These are phyloP conservation scores for Porites rus DNA, from an alignment of 92 coral and sea anemone genomes.

Conservation along the genomic window DNA sequence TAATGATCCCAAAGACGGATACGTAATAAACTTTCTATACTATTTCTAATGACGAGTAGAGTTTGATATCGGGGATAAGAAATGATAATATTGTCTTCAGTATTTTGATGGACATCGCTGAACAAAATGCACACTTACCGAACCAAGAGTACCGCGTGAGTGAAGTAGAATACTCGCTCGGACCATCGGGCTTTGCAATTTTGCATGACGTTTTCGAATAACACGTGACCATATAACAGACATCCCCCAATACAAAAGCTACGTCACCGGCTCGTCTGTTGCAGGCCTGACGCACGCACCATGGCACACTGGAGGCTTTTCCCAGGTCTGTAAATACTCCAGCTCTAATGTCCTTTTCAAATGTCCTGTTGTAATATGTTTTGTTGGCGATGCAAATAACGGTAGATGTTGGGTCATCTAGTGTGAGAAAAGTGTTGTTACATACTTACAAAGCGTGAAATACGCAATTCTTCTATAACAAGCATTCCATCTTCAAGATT, in stretches of 20 bases:
- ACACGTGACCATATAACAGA: slow-evolving; percentile 79
- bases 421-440: not conserved
- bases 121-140: slow-evolving; percentile 59
- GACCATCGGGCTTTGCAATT: slow-evolving; percentile 11
- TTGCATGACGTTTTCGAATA: slow-evolving; percentile 50
- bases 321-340: slow-evolving; percentile 70
- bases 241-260: slow-evolving; percentile 62
- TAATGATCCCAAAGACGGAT: too few species aligned
- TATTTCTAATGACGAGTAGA: too few species aligned
- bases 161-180: slow-evolving; percentile 36
- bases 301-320: slow-evolving; percentile 38
- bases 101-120: too few species aligned
- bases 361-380: slow-evolving; percentile 52
- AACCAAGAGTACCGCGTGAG: slow-evolving; percentile 76
- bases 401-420: slow-evolving; percentile 72
- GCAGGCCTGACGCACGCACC: slow-evolving; percentile 79
- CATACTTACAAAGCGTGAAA: not conserved
- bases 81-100: too few species aligned
- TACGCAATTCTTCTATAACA: too few species aligned
- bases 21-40: too few species aligned
- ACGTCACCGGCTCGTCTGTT: slow-evolving; percentile 65
- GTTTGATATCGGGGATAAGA: too few species aligned
- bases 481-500: too few species aligned
- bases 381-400: slow-evolving; percentile 76
- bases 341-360: slow-evolving; percentile 67